Base-by-base conservation (phyloP, 2,888 invertebrate species). In the Ischnus inquisitorius region DNA sequence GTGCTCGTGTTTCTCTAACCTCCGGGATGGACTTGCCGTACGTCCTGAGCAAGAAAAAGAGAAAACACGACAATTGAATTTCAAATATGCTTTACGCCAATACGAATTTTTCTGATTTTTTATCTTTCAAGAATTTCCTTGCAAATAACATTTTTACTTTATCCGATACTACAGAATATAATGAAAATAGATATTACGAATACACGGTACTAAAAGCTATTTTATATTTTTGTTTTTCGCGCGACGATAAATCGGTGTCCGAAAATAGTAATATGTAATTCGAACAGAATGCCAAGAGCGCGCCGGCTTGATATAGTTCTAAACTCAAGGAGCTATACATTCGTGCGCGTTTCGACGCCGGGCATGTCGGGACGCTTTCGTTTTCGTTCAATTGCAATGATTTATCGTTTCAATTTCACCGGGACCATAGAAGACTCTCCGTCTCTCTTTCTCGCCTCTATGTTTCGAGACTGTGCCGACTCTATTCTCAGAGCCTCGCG, bases 1-100 rank as follows among this genome's bases (percentile, higher is more conserved):
- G 88, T 90, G 91, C 87, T 85, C 86, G 87, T 83, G 86, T 89
- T 87, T 85, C 86, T 87, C 87, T 88, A 89, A 86, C 88, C 88
- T 88, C 87, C 86, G 87, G 86, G 87, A 87, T 89, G 87, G 88
- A 88, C 88, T 86, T 83, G 86, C 87, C 83, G 84, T 79, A 75
- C 85, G 86, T 79, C 86, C 88, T 88, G 79, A 46, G 87, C 84
- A 87, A 82, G 89, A 83, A 88, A 77, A 86, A 88, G 83, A 85
- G 25, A 60, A 71, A 79, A 74, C 60, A 51, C 14, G n/a, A 48
- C 67, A 22, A 71, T 65, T 48, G 46, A 79, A 74, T 19, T 62
- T 62, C 16, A 76, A 64, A 25, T 25, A 28, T 51, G 19, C n/a
- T 51, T 14, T 12, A 67, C 8, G 2, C 43, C n/a, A n/a, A n/a